A percentile compares a stretch with the other conserved stretches of the same genome.
Conservation (phyloP, 2,888 invertebrate species). For the Neria commutata region DNA sequence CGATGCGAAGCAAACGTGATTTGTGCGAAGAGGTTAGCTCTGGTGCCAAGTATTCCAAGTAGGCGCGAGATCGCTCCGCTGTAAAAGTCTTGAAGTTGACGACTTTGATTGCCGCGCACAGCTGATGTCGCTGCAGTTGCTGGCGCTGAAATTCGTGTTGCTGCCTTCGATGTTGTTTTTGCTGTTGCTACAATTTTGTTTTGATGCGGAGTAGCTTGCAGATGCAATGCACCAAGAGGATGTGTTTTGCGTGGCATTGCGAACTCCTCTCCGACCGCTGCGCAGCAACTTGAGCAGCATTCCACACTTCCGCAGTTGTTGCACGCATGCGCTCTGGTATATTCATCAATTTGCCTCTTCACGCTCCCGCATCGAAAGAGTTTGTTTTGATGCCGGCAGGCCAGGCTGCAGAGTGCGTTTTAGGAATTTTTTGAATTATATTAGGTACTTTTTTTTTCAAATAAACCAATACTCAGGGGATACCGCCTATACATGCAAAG, state of each 20-base stretch:
- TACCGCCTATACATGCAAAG: no score
- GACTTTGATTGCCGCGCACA: constrained; percentile 28
- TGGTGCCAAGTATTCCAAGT: no score
- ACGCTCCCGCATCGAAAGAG: no score
- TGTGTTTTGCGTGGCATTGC: not conserved
- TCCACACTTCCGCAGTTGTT: not conserved
- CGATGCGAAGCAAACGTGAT: constrained; percentile 56
- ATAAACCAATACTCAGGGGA: not conserved
- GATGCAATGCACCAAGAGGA: not conserved
- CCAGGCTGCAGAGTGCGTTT: no score
- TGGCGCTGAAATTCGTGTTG: constrained; percentile 9
- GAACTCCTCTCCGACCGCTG: no score
- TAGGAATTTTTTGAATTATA: no score
- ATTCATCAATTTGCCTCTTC: no score
- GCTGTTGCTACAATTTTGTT: constrained; percentile 2
- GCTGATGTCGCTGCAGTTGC: constrained; percentile 16
- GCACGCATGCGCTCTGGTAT: constrained; percentile 5
- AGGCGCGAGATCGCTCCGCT: not conserved
- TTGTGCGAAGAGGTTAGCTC: constrained; percentile 40
- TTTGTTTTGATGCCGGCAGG: no score
- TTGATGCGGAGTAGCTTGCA: not conserved
- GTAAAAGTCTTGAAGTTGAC: constrained; percentile 4
- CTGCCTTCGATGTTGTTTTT: constrained; percentile 8
- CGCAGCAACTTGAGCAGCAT: no score
- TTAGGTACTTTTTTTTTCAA: no score